Evolutionary conservation across 2,113 vertebrate genomes (phyloP).

Genomic region (Charina bottae): DNA sequence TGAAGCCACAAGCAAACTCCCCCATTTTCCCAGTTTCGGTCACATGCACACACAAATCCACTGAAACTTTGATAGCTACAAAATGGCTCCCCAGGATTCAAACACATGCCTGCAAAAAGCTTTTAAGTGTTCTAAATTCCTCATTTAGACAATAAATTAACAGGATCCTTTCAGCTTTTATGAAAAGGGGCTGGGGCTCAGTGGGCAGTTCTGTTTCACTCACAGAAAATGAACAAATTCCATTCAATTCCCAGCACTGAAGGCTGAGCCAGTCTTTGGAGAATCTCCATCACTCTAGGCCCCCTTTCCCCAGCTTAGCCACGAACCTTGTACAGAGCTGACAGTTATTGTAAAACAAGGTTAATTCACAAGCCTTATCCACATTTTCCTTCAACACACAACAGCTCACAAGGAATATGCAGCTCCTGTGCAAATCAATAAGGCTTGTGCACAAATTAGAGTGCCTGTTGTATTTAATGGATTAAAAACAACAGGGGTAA

Average conservation of each 20-base stretch:
- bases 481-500: not conserved
- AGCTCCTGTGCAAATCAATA: not conserved
- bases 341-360: not conserved
- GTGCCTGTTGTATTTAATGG: not conserved
- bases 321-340: not conserved
- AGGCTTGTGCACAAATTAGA: not conserved
- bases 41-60: not conserved
- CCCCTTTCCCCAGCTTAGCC: not conserved
- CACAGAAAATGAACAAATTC: not conserved
- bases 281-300: not conserved
- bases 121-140: not conserved
- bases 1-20: not conserved
- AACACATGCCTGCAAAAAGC: not conserved
- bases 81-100: not conserved
- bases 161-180: not conserved
- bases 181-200: not conserved
- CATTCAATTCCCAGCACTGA: not conserved
- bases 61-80: not conserved
- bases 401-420: not conserved
- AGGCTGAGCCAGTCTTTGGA: not conserved
- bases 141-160: not conserved
- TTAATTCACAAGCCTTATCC: not conserved
- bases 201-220: not conserved
- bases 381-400: not conserved
- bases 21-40: not conserved